Percentiles rank a stretch among this genome's conserved stretches.
Conservation (phyloP, 1,140 invertebrate species). For the Brachionus koreanus region DNA sequence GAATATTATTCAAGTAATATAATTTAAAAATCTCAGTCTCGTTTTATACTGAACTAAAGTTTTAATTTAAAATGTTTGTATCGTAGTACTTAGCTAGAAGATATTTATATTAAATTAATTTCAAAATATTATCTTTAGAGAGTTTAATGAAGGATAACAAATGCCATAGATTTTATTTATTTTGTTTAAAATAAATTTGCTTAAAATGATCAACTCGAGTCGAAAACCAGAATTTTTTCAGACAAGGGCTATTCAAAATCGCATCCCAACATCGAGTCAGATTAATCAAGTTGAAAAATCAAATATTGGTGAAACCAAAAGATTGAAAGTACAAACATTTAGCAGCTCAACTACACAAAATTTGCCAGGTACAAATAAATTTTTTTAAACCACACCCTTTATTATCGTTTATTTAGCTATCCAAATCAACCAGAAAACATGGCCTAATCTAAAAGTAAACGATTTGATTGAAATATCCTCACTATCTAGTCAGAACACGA, state of each 20-base stretch:
- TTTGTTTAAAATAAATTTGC: background rate
- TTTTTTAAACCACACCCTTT: background rate
- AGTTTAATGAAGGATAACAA: background rate
- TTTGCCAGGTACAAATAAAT: background rate
- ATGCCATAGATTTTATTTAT: background rate
- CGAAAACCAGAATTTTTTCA: conserved; percentile 16
- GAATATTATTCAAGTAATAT: background rate
- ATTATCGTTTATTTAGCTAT: background rate
- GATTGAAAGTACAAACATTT: background rate
- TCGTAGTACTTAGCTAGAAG: background rate
- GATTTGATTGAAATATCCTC: conserved; percentile 29
- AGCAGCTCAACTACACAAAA: background rate
- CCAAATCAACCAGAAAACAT: conserved; percentile 33
- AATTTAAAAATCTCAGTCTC: background rate
- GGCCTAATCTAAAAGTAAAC: conserved; percentile 5
- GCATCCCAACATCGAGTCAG: background rate
- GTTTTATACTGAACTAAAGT: background rate
- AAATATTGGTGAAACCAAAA: background rate
- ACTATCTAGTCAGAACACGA: background rate
- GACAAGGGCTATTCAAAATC: background rate
- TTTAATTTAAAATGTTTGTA: background rate
- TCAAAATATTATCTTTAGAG: background rate
- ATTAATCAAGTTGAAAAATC: background rate
- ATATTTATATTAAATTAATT: background rate
- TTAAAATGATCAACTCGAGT: background rate